These are phyloP conservation scores for Hemicrepidius hirtus DNA, from an alignment of 2,888 invertebrate genomes.

Conservation along the genomic window DNA sequence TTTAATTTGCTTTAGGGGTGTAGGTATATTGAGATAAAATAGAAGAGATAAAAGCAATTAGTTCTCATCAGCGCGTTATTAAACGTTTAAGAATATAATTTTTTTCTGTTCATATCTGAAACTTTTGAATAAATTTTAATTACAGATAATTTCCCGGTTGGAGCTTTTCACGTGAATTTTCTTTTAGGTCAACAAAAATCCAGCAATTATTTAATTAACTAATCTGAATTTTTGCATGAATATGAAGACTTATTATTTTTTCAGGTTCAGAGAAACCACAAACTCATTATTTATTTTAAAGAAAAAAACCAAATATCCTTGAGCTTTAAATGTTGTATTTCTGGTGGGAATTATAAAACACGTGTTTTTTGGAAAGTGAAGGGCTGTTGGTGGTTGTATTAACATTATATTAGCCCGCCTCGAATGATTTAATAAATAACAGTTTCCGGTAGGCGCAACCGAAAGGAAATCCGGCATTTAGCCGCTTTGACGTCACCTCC, in stretches of 20 bases:
- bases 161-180: too few species aligned
- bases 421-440: constrained; percentile 42
- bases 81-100: not conserved
- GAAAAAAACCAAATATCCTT: too few species aligned
- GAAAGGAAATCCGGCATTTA: constrained; percentile 44
- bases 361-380: not conserved
- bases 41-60: constrained; percentile 4
- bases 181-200: too few species aligned
- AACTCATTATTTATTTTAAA: too few species aligned
- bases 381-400: constrained; percentile 24
- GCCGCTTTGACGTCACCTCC: constrained; percentile 39
- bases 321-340: too few species aligned
- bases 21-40: constrained; percentile 4
- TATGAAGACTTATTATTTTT: too few species aligned
- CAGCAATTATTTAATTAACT: too few species aligned
- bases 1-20: not conserved
- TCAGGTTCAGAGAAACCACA: too few species aligned
- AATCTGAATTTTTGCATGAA: too few species aligned
- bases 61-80: not conserved
- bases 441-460: constrained; percentile 36
- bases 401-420: constrained; percentile 37
- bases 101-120: not conserved
- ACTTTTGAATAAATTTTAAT: too few species aligned
- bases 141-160: too few species aligned
- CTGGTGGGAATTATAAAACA: too few species aligned